phyloP scores from a whole-genome alignment of 1,140 invertebrate genomes.

The Drosophila bocqueti region DNA sequence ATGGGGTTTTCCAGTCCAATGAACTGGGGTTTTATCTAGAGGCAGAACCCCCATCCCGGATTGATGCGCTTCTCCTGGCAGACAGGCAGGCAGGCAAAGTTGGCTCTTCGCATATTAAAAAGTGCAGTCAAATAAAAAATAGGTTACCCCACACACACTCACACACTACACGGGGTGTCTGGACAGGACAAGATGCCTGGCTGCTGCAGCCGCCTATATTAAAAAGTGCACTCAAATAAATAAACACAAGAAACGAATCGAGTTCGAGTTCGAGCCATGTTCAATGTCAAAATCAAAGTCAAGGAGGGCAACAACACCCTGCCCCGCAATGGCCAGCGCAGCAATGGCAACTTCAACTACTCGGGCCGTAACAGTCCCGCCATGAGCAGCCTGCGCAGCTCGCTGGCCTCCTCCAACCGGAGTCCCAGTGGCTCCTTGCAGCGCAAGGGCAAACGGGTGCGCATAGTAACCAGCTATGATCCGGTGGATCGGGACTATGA shows the following conservation, averaged over 20 bases:
- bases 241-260: conserved; percentile 19
- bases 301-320: conserved; percentile 84
- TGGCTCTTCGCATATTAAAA: conserved; percentile 51
- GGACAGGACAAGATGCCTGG: conserved; percentile 40
- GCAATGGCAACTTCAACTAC: conserved; percentile 40
- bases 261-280: conserved; percentile 62
- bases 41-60: conserved; percentile 1
- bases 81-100: conserved; percentile 7
- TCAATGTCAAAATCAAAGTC: conserved; percentile 85
- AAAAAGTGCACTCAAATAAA: conserved; percentile 68
- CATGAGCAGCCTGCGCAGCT: conserved; percentile 76
- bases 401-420: conserved; percentile 75
- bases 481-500: conserved; percentile 64
- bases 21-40: conserved; percentile 23
- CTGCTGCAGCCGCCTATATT: conserved; percentile 50
- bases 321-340: conserved; percentile 69
- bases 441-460: conserved; percentile 77
- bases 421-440: conserved; percentile 72
- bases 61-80: conserved; percentile 17
- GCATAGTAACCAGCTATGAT: conserved; percentile 81
- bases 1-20: conserved; percentile 48
- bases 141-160: conserved; percentile 12
- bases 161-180: conserved; percentile 35
- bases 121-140: conserved; percentile 58
- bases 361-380: conserved; percentile 76